These are phyloP conservation scores for Pelodiscus sinensis DNA, from an alignment of 2,113 vertebrate genomes.

Conservation along the genomic window DNA sequence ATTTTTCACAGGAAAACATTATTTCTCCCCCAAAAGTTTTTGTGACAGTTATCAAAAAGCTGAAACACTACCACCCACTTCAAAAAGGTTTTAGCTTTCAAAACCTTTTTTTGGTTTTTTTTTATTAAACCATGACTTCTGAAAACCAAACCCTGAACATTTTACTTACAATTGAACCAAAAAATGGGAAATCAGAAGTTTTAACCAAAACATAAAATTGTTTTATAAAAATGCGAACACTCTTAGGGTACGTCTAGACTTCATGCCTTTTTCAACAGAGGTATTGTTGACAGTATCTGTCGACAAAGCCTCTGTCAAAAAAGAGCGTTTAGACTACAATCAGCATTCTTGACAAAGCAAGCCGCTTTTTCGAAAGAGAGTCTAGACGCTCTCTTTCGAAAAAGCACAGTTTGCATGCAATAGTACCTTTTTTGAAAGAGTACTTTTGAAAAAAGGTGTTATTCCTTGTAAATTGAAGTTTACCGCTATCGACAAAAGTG, in stretches of 20 bases:
- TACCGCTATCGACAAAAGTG: no score
- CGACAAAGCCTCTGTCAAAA: no score
- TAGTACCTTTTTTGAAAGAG: no score
- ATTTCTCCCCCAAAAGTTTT: neutral
- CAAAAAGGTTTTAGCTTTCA: neutral
- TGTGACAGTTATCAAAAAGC: neutral
- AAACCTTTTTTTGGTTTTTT: neutral
- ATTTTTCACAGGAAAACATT: neutral
- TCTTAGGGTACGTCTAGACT: neutral
- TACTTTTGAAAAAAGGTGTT: no score
- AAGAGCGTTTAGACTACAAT: no score
- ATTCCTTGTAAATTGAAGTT: no score
- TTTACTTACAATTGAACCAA: neutral
- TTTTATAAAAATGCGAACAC: rapidly evolving
- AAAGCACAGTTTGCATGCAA: no score
- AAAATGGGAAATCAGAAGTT: neutral
- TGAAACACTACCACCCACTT: neutral
- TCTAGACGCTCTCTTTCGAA: no score
- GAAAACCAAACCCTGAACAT: neutral
- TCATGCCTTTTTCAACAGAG: no score
- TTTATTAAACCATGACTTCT: neutral
- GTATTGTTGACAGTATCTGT: no score
- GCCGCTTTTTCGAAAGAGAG: no score
- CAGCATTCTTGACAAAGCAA: no score
- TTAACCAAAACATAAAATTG: neutral